Conservation (phyloP, 2,888 invertebrate species). For the Andrena chrysosceles region DNA sequence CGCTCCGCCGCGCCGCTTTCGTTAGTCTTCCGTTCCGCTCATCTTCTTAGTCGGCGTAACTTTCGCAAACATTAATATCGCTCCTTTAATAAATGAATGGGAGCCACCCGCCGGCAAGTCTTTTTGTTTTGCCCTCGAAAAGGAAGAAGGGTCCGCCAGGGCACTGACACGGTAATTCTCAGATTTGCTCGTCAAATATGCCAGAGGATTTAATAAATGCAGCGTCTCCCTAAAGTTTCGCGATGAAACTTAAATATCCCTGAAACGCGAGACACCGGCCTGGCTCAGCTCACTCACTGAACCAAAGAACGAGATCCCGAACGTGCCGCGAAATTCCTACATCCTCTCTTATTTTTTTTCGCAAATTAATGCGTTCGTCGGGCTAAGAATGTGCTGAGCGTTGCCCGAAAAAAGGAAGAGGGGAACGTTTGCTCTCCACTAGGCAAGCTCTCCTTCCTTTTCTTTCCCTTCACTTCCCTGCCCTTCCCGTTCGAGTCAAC, state of each 20-base stretch:
- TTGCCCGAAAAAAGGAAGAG: slow-evolving; percentile 47
- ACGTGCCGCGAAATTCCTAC: slow-evolving; percentile 52
- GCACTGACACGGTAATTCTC: slow-evolving; percentile 54
- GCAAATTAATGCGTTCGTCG: slow-evolving; percentile 61
- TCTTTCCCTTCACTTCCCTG: too few species aligned
- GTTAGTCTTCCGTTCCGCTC: neutral
- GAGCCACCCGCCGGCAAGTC: neutral
- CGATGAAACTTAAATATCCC: slow-evolving; percentile 69
- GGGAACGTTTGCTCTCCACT: slow-evolving; percentile 61
- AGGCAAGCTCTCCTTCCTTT: slow-evolving; percentile 42
- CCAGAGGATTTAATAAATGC: slow-evolving; percentile 67
- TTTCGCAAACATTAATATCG: slow-evolving; percentile 57
- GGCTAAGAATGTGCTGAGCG: slow-evolving; percentile 69
- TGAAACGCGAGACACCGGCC: slow-evolving; percentile 35
- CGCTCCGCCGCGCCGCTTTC: neutral
- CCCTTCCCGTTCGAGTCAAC: slow-evolving; percentile 45
- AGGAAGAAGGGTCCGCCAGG: neutral
- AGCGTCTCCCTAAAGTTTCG: slow-evolving; percentile 65
- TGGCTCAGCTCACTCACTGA: neutral
- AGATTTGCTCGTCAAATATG: slow-evolving; percentile 65
- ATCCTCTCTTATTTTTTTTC: slow-evolving; percentile 19
- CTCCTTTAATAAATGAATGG: slow-evolving; percentile 47
- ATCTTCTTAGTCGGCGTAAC: slow-evolving; percentile 15
- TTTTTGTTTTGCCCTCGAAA: neutral
- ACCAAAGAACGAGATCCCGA: slow-evolving; percentile 14